Evolutionary conservation across 2,888 invertebrate species (phyloP).

Genomic region (Tetheella fluctuosa): DNA sequence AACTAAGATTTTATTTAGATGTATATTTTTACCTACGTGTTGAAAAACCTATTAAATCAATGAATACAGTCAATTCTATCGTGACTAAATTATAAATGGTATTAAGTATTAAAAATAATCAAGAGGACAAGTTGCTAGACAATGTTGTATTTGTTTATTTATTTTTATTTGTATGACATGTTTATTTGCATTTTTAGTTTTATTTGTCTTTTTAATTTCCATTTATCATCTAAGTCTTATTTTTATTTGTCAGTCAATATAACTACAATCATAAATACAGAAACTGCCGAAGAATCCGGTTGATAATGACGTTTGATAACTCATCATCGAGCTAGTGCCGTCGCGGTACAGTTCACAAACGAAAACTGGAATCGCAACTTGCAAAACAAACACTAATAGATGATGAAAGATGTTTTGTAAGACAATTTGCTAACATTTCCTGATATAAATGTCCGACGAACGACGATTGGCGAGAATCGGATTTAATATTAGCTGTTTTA

Average conservation of each 20-base stretch:
- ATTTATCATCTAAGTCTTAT: background rate
- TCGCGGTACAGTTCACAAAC: slow-evolving; percentile 12
- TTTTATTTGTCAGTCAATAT: background rate
- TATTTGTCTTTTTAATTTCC: background rate
- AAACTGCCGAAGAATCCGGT: background rate
- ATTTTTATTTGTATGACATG: background rate
- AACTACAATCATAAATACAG: background rate
- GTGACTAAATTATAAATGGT: background rate
- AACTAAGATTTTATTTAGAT: background rate
- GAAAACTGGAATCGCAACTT: slow-evolving; percentile 10
- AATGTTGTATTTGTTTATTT: background rate
- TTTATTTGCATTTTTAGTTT: background rate
- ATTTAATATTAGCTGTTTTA: too few relatives aligned
- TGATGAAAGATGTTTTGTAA: slow-evolving; percentile 22
- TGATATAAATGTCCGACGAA: background rate
- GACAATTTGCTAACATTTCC: slow-evolving; percentile 14
- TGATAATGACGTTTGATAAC: background rate
- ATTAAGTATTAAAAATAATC: background rate
- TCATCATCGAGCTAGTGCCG: background rate
- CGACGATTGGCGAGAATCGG: background rate
- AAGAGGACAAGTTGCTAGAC: background rate
- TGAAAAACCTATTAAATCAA: background rate
- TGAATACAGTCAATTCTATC: background rate
- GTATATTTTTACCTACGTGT: background rate
- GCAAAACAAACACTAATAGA: slow-evolving; percentile 19